Evolutionary conservation across 2,888 invertebrate species (phyloP).

Genomic region (Tipula helvola): DNA sequence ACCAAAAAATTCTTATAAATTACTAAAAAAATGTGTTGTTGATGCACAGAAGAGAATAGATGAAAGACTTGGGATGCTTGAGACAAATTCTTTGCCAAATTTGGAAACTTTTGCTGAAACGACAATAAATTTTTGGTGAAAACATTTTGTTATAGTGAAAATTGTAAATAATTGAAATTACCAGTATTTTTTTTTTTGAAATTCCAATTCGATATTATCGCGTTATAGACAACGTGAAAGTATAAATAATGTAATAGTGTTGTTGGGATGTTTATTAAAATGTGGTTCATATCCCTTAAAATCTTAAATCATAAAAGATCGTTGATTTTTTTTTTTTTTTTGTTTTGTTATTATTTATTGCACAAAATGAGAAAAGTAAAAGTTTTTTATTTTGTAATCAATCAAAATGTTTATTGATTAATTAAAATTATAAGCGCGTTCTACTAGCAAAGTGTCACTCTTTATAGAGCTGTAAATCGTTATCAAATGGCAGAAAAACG

Average conservation of each 20-base stretch:
- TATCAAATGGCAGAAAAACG: not conserved
- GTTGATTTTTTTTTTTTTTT: not conserved
- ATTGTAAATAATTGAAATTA: not conserved
- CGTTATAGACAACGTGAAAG: not conserved
- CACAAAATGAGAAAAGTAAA: not conserved
- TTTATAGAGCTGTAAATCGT: not conserved
- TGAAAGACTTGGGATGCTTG: not conserved
- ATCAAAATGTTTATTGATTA: not conserved
- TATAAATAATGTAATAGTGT: not conserved
- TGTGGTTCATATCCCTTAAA: not conserved
- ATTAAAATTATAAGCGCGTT: not conserved
- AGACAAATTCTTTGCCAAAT: not conserved
- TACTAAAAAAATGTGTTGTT: not conserved
- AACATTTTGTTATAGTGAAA: not conserved
- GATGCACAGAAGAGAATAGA: not conserved
- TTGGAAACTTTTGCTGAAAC: not conserved
- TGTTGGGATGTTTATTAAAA: not conserved
- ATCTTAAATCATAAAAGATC: not conserved
- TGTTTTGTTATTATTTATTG: not conserved
- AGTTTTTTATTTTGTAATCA: not conserved
- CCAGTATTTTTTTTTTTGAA: not conserved
- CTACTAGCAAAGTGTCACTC: not conserved
- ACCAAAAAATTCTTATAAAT: not conserved
- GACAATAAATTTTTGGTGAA: not conserved
- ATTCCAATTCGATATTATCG: not conserved